Evolutionary conservation across 2,888 invertebrate genomes (phyloP), one percentile per base, ranked within the genome.

Genomic region (Antitype chi): DNA sequence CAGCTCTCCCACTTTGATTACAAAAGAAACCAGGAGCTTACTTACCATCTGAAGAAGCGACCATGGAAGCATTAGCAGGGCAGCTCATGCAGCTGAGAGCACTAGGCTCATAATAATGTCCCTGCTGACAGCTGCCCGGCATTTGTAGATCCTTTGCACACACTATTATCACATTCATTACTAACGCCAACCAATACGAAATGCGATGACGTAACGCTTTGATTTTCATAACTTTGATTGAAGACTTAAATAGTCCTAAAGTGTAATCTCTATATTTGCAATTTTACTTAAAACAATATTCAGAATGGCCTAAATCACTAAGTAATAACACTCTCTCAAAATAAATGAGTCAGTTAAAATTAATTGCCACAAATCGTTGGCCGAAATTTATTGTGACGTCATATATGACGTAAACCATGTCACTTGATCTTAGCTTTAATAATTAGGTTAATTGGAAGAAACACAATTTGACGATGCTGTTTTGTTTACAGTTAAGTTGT

Each of bases 21-120:
- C 23, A 23, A 47, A 25, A 20, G 6, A 47, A 66, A 25, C 20
- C 20, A 25, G 25, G 25, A 28, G 20, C n/a, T 60, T 49, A 88
- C 94, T 94, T 89, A 96, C 96, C 96, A 85, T 96, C 95, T 28
- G 25, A 11, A 57, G 95, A 93, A 20, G 92, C 85, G 23, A 93
- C 89, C 92, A 96, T 89, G 0, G 95, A 95, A 28, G 85, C 88
- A 85, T 96, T 96, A 17, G 80, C 87, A n/a, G 93, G 92, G 84
- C 96, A 96, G 7, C 85, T 59, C 68, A 90, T 82, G 80, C 96
- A 96, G n/a, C 85, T 82, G 83, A 96, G 88, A 43, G 82, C 75
- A 57, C 91, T 92, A 0, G 95, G 91, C 15, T 96, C 95, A 75
- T 93, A 95, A 84, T 92, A 96, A 69, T 94, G 91, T 0, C 90